A percentile compares a stretch with the other conserved stretches of the same genome.
Evolutionary conservation across 1,140 invertebrate species (phyloP).

Genomic region (Ooceraea biroi): DNA sequence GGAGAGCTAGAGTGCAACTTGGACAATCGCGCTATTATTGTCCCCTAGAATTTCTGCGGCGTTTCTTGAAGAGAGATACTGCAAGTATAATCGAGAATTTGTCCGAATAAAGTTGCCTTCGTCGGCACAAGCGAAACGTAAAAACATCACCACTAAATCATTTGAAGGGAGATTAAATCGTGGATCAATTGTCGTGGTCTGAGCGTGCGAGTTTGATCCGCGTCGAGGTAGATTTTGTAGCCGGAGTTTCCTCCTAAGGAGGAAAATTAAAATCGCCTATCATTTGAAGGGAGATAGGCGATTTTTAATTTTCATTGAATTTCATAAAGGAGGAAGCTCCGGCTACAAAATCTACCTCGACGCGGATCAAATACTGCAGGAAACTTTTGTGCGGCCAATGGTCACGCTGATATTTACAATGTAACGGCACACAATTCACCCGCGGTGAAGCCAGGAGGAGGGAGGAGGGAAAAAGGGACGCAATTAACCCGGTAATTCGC

Average conservation of each 20-base stretch:
- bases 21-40: conserved; percentile 36
- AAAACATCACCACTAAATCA: too few relatives aligned
- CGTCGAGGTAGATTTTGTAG: too few relatives aligned
- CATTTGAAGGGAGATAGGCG: too few relatives aligned
- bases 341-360: too few relatives aligned
- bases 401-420: neutral
- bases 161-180: too few relatives aligned
- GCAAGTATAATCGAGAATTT: neutral
- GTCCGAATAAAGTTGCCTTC: neutral
- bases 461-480: neutral
- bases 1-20: conserved; percentile 9
- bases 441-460: too few relatives aligned
- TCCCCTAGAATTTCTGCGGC: conserved; percentile 27
- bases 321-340: neutral
- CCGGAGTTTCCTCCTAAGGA: too few relatives aligned
- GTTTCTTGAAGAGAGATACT: neutral
- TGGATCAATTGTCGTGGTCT: neutral
- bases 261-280: neutral
- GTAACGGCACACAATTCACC: neutral
- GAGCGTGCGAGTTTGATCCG: neutral
- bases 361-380: too few relatives aligned
- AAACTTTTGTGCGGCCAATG: too few relatives aligned
- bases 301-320: neutral
- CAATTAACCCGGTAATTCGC: conserved; percentile 44
- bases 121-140: too few relatives aligned